These are phyloP conservation scores for Peribatodes rhomboidaria DNA, from an alignment of 2,888 invertebrate species.

Conservation along the genomic window DNA sequence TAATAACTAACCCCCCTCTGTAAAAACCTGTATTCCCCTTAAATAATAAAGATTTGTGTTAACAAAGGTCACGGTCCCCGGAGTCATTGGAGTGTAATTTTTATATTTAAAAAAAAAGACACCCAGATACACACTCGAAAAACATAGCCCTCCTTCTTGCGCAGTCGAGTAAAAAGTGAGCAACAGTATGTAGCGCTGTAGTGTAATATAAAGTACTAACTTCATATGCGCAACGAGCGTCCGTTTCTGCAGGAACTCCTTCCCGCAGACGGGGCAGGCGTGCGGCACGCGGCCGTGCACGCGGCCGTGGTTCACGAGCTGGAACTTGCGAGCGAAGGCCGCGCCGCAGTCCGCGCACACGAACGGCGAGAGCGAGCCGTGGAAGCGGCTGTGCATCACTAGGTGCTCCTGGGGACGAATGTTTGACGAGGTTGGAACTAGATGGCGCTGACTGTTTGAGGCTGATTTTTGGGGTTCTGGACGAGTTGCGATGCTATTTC, in stretches of 20 bases:
- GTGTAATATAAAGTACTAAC: conserved; percentile 5
- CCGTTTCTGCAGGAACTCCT: conserved; percentile 94
- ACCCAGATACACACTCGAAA: too few species aligned
- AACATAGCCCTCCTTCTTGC: too few species aligned
- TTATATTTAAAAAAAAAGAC: too few species aligned
- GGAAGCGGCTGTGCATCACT: conserved; percentile 96
- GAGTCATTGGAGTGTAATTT: too few species aligned
- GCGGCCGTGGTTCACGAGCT: conserved; percentile 93
- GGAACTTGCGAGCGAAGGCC: conserved; percentile 94
- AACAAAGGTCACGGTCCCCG: too few species aligned
- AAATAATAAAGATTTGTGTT: too few species aligned
- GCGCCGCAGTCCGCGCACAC: conserved; percentile 96
- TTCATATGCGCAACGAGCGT: conserved; percentile 94
- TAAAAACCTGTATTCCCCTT: too few species aligned
- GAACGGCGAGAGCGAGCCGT: conserved; percentile 98
- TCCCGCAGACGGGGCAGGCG: conserved; percentile 93
- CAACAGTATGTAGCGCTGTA: not conserved
- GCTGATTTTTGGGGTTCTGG: too few species aligned
- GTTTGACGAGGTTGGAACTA: too few species aligned
- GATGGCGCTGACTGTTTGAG: not conserved
- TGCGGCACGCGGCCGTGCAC: conserved; percentile 93
- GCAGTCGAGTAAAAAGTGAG: not conserved
- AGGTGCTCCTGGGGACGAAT: conserved; percentile 82
- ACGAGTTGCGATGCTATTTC: too few species aligned
- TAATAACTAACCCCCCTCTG: too few species aligned